phyloP scores from a whole-genome alignment of 2,113 vertebrate genomes.

The Chaetorhynchus papuensis region DNA sequence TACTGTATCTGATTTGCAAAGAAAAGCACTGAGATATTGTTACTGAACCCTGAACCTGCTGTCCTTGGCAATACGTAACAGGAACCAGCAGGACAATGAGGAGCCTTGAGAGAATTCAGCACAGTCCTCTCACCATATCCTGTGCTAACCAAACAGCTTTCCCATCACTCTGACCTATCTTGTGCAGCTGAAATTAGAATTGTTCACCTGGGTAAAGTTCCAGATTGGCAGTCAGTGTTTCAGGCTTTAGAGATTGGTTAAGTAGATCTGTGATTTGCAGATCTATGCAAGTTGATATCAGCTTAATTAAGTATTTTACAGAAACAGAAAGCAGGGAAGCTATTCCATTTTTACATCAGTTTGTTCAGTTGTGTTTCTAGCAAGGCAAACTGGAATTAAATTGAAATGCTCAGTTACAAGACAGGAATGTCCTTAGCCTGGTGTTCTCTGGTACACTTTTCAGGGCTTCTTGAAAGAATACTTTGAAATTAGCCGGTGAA shows the following conservation, averaged over 20 bases:
- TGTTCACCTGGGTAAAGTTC: slow-evolving; percentile 6
- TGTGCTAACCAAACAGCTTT: slow-evolving; percentile 23
- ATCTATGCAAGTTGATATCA: not conserved
- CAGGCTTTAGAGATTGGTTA: not conserved
- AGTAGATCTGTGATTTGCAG: not conserved
- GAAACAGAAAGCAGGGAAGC: not conserved
- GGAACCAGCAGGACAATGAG: not conserved
- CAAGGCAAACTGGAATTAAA: not conserved
- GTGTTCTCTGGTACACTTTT: not conserved
- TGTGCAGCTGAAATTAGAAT: slow-evolving; percentile 10
- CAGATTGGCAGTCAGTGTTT: not conserved
- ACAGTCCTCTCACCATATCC: not conserved
- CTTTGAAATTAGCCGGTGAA: not conserved
- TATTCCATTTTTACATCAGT: not conserved
- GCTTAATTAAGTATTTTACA: not conserved
- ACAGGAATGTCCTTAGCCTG: not conserved
- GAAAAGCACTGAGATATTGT: not conserved
- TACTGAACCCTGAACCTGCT: not conserved
- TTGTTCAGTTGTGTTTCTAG: not conserved
- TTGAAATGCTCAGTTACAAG: not conserved
- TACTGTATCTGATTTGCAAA: not conserved
- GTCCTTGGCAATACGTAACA: not conserved
- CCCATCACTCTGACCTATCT: not conserved
- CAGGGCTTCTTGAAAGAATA: not conserved
- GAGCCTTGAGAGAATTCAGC: not conserved